These are phyloP conservation scores for Ganaspis brasiliensis DNA, from an alignment of 2,888 invertebrate genomes.

Conservation along the genomic window DNA sequence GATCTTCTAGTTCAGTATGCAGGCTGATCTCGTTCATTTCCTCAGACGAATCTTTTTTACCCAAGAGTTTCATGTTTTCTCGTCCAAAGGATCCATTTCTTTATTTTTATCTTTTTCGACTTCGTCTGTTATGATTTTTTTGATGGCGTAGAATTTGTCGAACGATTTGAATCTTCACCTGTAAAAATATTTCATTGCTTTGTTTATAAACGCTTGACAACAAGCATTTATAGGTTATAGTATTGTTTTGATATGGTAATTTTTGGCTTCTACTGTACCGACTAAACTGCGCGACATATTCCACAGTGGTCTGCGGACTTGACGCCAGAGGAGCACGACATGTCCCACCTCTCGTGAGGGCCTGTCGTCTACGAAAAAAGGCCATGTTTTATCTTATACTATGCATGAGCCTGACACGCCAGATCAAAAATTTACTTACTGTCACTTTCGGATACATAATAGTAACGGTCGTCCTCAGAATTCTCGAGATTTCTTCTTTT, in stretches of 20 bases:
- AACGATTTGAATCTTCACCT: background rate
- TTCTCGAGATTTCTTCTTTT: background rate
- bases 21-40: constrained; percentile 48
- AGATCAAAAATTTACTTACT: background rate
- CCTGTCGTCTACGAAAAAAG: background rate
- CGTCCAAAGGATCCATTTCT: constrained; percentile 1
- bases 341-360: constrained; percentile 8
- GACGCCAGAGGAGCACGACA: constrained; percentile 4
- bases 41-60: constrained; percentile 11
- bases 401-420: constrained; percentile 7
- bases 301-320: constrained; percentile 3
- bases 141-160: background rate
- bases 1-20: constrained; percentile 49
- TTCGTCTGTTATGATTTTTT: background rate
- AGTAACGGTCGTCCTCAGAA: background rate
- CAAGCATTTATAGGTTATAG: background rate
- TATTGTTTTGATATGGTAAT: background rate
- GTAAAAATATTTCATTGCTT: background rate
- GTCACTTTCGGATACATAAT: background rate
- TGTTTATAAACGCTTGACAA: background rate
- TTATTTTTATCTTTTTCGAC: background rate
- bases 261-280: background rate
- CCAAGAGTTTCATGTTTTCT: constrained; percentile 17
- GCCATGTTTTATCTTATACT: constrained; percentile 3
- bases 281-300: constrained; percentile 9